These are phyloP conservation scores for Ciona savignyi DNA, from an alignment of 23 tunicate genomes.

Conservation along the genomic window DNA sequence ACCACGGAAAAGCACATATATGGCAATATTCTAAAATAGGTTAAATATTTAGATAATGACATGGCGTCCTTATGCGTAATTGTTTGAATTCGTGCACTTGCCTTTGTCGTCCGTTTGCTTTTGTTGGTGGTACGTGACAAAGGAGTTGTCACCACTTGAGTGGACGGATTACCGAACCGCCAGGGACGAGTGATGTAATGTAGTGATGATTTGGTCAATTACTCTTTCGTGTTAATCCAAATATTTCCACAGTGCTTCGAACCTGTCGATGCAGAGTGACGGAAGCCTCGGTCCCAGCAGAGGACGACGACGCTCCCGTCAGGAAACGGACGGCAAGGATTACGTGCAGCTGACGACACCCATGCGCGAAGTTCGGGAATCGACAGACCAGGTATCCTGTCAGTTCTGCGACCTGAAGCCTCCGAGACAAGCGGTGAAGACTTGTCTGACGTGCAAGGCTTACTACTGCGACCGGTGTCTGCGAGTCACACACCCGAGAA, in stretches of 20 bases:
- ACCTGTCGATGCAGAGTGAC: slow-evolving; percentile 16
- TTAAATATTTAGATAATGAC: no score
- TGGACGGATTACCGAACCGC: no score
- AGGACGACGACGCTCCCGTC: slow-evolving; percentile 2
- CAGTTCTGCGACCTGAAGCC: slow-evolving; percentile 25
- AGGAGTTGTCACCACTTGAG: no score
- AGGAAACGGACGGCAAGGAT: slow-evolving; percentile 5
- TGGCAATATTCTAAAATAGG: no score
- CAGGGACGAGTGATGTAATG: no score
- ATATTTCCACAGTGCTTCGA: slow-evolving; percentile 19
- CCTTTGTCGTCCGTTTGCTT: no score
- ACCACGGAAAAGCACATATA: no score
- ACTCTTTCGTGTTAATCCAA: no score
- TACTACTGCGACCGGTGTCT: slow-evolving; percentile 37
- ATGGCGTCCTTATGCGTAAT: no score
- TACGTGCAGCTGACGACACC: slow-evolving; percentile 9
- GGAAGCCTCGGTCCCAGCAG: slow-evolving; percentile 15
- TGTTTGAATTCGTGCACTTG: no score
- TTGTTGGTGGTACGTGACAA: no score
- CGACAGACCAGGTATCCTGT: slow-evolving; percentile 7
- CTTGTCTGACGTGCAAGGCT: slow-evolving; percentile 34
- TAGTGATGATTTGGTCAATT: no score
- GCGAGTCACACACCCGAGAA: slow-evolving; percentile 33
- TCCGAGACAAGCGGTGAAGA: slow-evolving; percentile 18
- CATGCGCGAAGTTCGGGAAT: not conserved